Evolutionary conservation across 2,797 vertebrate genomes (phyloP), one percentile per base, ranked within the genome.

Genomic region (Sphenodon punctatus): DNA sequence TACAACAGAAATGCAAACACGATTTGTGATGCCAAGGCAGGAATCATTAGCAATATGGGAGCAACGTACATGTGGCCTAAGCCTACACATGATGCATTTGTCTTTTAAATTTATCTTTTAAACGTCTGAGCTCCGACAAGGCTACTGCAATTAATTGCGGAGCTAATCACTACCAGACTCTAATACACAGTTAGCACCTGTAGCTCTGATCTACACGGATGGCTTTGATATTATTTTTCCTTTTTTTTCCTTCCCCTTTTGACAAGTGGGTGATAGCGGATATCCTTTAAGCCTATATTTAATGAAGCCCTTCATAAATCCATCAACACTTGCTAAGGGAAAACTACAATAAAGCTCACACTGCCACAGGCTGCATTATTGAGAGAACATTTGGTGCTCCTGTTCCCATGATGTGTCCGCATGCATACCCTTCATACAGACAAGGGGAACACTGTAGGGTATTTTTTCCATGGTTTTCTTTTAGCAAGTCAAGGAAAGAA

Each of bases 251-350:
- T 23, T 43, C 34, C 39, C 48, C 32, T 88, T 86, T 75, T 82
- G 90, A 93, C 91, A 92, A 90, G 90, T 69, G 88, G 86, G 90
- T 70, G 74, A 90, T 90, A 93, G 94, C 85, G 90, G 94, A 94
- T 93, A 94, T 94, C 93, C 89, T 92, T 92, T 94, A 93, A 93
- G 92, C 92, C 87, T 16, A 93, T 92, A 92, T 94, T 93, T 93
- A 94, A 93, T 89, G 90, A 93, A 94, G 84, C 59, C 90, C 84
- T 88, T 89, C 94, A 92, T 94, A 93, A 94, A 94, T 93, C 92
- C 91, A 91, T 94, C 93, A 93, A 76, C 93, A 93, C 91, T 88
- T 90, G 82, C 84, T 66, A 79, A 88, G 80, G 85, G 90, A 92
- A n/a, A 93, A 91, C 85, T 72, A 93, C 90, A 92, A 90, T 86